Conservation (phyloP, 2,113 vertebrate species). For the Eubucco bourcierii region DNA sequence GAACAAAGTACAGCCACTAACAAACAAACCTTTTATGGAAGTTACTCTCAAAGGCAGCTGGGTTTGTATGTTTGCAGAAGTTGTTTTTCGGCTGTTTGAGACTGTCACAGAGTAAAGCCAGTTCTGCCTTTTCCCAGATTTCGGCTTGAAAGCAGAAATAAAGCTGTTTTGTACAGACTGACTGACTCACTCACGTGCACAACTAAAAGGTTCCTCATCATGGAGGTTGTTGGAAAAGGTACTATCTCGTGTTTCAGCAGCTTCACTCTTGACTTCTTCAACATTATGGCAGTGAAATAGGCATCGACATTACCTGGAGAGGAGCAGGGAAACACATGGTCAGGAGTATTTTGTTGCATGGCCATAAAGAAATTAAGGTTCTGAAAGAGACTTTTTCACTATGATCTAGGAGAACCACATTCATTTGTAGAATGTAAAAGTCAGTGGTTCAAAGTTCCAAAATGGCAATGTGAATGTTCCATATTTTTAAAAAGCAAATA, state of each 20-base stretch:
- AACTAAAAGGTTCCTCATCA: conserved; percentile 94
- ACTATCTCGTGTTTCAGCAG: conserved; percentile 83
- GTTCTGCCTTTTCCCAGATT: neutral
- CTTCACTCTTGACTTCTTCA: conserved; percentile 89
- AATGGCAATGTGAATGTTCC: accelerated
- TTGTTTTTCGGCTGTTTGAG: neutral
- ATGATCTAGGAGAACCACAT: accelerated
- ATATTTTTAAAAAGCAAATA: neutral
- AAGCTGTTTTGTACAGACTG: neutral
- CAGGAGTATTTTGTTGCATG: accelerated
- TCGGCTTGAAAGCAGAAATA: neutral
- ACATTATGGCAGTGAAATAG: conserved; percentile 92
- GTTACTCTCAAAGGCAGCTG: neutral
- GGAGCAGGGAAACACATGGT: neutral
- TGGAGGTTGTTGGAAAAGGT: conserved; percentile 85
- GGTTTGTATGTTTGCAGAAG: neutral
- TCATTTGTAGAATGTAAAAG: neutral
- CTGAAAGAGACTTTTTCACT: neutral
- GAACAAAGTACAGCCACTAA: neutral
- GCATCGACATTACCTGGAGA: conserved; percentile 83
- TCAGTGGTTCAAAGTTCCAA: neutral
- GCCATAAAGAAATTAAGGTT: neutral
- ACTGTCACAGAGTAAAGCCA: neutral
- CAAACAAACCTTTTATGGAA: too few species aligned
- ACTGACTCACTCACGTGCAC: conserved; percentile 79